Conservation (phyloP, 2,888 invertebrate genomes). For the Eupsilia transversa region DNA sequence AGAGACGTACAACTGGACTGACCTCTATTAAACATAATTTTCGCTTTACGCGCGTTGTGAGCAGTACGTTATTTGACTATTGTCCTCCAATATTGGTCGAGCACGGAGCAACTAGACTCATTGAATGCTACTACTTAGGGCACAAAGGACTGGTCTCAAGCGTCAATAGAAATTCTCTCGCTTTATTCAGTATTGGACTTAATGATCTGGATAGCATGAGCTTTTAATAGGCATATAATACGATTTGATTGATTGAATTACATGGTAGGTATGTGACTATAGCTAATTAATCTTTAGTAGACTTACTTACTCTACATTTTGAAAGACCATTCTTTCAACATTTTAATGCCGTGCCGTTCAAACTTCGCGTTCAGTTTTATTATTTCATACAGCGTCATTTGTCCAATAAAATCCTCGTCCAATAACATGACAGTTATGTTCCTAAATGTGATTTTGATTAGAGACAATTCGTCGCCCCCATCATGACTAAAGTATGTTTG, state of each 20-base stretch:
- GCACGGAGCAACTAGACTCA: constrained; percentile 73
- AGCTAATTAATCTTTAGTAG: background rate
- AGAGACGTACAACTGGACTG: constrained; percentile 54
- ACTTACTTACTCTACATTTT: background rate
- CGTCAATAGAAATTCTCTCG: constrained; percentile 61
- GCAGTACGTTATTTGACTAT: constrained; percentile 76
- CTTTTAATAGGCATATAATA: constrained; percentile 53
- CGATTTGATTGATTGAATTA: constrained; percentile 48
- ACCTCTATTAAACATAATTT: constrained; percentile 64
- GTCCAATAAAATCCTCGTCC: constrained; percentile 55
- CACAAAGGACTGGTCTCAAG: constrained; percentile 72
- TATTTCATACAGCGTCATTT: constrained; percentile 53
- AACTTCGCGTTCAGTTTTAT: constrained; percentile 27
- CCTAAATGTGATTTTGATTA: constrained; percentile 88
- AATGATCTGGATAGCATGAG: constrained; percentile 56
- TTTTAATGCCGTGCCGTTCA: constrained; percentile 1
- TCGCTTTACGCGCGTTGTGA: constrained; percentile 59
- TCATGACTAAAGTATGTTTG: constrained; percentile 79
- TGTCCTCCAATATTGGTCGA: constrained; percentile 85
- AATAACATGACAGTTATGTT: constrained; percentile 69
- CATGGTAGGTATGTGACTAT: background rate
- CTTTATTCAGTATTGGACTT: constrained; percentile 58
- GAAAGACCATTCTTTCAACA: background rate
- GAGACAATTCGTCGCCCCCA: constrained; percentile 86
- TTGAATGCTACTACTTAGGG: constrained; percentile 78